Conservation (phyloP, 2,113 vertebrate genomes). For the Fukomys damarensis region DNA sequence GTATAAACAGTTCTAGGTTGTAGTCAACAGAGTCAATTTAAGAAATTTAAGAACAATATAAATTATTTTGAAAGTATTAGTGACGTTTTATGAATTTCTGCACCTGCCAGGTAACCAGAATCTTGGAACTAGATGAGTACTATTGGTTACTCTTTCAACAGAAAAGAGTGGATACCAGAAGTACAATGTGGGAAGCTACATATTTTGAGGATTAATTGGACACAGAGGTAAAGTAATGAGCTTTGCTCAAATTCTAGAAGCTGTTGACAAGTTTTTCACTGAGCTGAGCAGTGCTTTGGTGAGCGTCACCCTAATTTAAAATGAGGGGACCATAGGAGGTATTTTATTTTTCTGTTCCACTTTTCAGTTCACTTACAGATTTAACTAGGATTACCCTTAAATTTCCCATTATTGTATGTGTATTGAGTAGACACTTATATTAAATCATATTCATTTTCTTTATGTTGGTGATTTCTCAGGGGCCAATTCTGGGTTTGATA, state of each 20-base stretch:
- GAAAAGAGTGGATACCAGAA: background rate
- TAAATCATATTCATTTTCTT: slow-evolving; percentile 33
- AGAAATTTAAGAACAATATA: background rate
- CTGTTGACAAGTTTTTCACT: background rate
- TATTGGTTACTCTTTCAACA: background rate
- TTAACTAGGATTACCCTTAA: slow-evolving; percentile 23
- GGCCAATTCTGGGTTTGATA: background rate
- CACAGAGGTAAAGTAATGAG: background rate
- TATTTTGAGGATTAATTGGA: slow-evolving; percentile 24
- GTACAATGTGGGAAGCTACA: background rate
- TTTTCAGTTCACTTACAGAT: background rate
- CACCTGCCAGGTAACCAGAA: background rate
- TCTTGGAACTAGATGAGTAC: background rate
- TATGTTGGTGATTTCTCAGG: slow-evolving; percentile 6
- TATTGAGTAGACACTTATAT: background rate
- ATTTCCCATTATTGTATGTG: background rate
- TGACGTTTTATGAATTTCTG: background rate
- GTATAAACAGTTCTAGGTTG: background rate
- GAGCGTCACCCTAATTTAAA: slow-evolving; percentile 23
- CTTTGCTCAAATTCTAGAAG: slow-evolving; percentile 49
- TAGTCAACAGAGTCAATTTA: background rate
- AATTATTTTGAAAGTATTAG: slow-evolving; percentile 18
- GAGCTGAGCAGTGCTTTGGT: background rate
- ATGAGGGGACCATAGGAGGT: background rate
- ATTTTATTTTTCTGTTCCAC: slow-evolving; percentile 31